phyloP scores from a whole-genome alignment of 2,888 invertebrate genomes.

The Drosophila nr. fundita region DNA sequence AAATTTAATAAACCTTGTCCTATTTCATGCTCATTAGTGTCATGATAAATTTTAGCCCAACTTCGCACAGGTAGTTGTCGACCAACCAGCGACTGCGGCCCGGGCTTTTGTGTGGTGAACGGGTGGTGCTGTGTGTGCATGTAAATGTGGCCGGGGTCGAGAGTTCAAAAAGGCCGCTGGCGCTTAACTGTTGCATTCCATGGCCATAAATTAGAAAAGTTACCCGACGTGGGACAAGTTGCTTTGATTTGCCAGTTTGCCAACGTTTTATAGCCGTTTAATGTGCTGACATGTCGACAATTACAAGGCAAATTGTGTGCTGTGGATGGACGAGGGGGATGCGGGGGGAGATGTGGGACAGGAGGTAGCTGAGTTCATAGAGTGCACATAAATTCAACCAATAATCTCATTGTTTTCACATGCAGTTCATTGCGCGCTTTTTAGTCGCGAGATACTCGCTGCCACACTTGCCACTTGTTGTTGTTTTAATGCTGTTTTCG shows the following conservation, averaged over 20 bases:
- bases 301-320: slow-evolving; percentile 49
- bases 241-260: slow-evolving; percentile 72
- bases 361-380: slow-evolving; percentile 37
- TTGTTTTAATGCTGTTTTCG: slow-evolving; percentile 8
- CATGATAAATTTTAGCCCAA: slow-evolving; percentile 71
- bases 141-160: slow-evolving; percentile 60
- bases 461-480: slow-evolving; percentile 52
- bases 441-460: slow-evolving; percentile 44
- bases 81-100: slow-evolving; percentile 8
- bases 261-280: slow-evolving; percentile 71
- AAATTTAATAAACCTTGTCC: slow-evolving; percentile 79
- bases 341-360: neutral
- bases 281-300: slow-evolving; percentile 76
- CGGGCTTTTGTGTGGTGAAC: neutral
- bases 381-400: slow-evolving; percentile 68
- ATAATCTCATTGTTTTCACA: slow-evolving; percentile 76
- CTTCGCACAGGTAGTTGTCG: slow-evolving; percentile 36
- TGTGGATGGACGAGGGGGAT: neutral
- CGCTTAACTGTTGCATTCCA: slow-evolving; percentile 73
- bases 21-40: slow-evolving; percentile 78
- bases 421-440: slow-evolving; percentile 69
- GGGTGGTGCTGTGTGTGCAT: slow-evolving; percentile 27
- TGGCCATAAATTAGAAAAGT: slow-evolving; percentile 76
- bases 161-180: slow-evolving; percentile 58
- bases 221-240: slow-evolving; percentile 66